Conservation (phyloP, 2,888 invertebrate genomes). For the Eumerus sabulonum region DNA sequence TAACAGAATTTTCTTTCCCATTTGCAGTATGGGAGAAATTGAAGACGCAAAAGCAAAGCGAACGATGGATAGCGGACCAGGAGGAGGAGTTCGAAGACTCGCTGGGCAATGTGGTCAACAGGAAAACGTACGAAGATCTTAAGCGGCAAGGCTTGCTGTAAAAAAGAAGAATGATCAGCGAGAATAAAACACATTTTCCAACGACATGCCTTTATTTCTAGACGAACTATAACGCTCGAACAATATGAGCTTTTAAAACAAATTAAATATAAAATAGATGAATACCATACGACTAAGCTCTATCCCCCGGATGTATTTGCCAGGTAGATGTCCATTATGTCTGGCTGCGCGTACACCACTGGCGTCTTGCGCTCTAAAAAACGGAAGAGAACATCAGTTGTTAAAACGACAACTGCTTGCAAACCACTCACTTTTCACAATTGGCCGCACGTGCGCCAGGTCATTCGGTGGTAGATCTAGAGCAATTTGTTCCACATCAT, state of each 20-base stretch:
- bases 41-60: constrained; percentile 95
- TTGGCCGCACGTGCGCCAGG: constrained; percentile 22
- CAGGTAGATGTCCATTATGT: constrained; percentile 49
- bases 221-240: too few relatives aligned
- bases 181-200: too few relatives aligned
- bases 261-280: too few relatives aligned
- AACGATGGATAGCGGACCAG: constrained; percentile 97
- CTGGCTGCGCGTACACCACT: constrained; percentile 32
- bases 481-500: constrained; percentile 5
- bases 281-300: background rate
- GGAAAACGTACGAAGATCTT: constrained; percentile 98
- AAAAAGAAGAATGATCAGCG: constrained; percentile 72
- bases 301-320: constrained; percentile 46
- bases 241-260: too few relatives aligned
- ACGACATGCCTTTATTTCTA: too few relatives aligned
- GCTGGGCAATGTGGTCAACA: constrained; percentile 98
- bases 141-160: constrained; percentile 98
- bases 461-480: background rate
- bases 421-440: constrained; percentile 35
- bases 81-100: constrained; percentile 99
- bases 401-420: too few relatives aligned
- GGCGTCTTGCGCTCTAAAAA: constrained; percentile 35
- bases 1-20: background rate
- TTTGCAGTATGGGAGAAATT: constrained; percentile 97
- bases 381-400: background rate